Base-by-base conservation (phyloP, 2,888 invertebrate species). In the Microchrysa polita region DNA sequence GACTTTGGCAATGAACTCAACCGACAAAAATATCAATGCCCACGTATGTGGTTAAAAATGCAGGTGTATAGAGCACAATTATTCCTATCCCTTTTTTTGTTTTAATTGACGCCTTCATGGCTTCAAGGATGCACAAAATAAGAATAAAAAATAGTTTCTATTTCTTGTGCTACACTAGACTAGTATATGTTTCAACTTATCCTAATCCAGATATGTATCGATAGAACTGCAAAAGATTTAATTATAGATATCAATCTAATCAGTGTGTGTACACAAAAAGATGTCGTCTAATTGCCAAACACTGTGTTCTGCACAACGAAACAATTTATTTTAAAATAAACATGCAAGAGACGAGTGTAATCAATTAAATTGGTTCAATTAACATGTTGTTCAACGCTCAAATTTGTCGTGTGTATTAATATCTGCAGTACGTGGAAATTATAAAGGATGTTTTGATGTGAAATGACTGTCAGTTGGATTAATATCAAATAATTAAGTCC, bases 301-400 rank as follows among this genome's bases (percentile, higher is more conserved):
- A n/a, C n/a, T n/a, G n/a, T 16, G 12, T 23, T 22, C 59, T 42
- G 16, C n/a, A 34, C 7, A 34, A 61, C 18, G 27, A 61, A 40
- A 5, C 27, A 61, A 61, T 40, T n/a, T 5, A 61, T 61, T 61
- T n/a, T 61, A 61, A 16, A 27, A 34, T 61, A 61, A 34, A 40
- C 61, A 34, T 2, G 40, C 27, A 34, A n/a, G 16, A 1, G 10
- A 61, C 40, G 40, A 27, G 16, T 10, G 40, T 16, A 61, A 61
- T 61, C 61, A 61, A 61, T 48, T 48, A 48, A 23, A 61, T 61
- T 61, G 61, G 48, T 40, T 61, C 40, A 42, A n/a, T 61, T 27
- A n/a, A 61, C 61, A 61, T 40, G n/a, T 48, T 40, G 61, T 61
- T 40, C 40, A 34, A 23, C 16, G 40, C 7, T 59, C 20, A 14